These are phyloP conservation scores for Lasioglossum pauxillum DNA, from an alignment of 2,888 invertebrate genomes.

Conservation along the genomic window DNA sequence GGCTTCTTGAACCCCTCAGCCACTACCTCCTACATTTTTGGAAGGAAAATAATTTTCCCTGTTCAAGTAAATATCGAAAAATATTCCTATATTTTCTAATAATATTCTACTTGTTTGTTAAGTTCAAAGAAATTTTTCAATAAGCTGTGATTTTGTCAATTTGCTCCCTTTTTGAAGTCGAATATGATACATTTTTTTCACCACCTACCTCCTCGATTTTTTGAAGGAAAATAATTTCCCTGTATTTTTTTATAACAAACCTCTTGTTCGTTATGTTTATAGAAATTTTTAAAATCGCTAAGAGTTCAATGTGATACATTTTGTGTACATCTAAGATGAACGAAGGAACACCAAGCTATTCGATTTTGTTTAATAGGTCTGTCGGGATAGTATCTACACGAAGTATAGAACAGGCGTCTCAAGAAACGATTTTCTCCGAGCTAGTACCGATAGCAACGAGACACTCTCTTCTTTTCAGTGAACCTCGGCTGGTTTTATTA, in stretches of 20 bases:
- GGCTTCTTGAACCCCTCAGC: not conserved
- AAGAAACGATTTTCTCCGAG: not conserved
- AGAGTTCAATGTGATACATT: not conserved
- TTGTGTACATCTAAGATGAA: not conserved
- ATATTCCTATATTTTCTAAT: not conserved
- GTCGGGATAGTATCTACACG: not conserved
- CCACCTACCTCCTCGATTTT: too few relatives aligned
- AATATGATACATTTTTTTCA: too few relatives aligned
- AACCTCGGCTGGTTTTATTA: not conserved
- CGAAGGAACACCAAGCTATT: not conserved
- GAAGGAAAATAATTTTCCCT: not conserved
- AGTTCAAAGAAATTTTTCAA: too few relatives aligned
- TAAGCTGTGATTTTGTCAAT: too few relatives aligned
- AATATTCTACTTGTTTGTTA: not conserved
- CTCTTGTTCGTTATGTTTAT: too few relatives aligned
- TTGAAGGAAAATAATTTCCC: too few relatives aligned
- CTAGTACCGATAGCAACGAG: not conserved
- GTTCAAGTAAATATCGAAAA: not conserved
- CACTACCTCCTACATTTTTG: not conserved
- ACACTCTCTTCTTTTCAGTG: constrained; percentile 6
- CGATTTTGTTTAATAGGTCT: not conserved
- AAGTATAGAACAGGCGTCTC: not conserved
- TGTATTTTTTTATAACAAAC: too few relatives aligned
- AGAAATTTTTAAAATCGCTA: not conserved
- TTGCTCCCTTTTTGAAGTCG: too few relatives aligned